Evolutionary conservation across 2,888 invertebrate genomes (phyloP), one percentile per base, ranked within the genome.

Genomic region (Agonopterix subpropinquella): DNA sequence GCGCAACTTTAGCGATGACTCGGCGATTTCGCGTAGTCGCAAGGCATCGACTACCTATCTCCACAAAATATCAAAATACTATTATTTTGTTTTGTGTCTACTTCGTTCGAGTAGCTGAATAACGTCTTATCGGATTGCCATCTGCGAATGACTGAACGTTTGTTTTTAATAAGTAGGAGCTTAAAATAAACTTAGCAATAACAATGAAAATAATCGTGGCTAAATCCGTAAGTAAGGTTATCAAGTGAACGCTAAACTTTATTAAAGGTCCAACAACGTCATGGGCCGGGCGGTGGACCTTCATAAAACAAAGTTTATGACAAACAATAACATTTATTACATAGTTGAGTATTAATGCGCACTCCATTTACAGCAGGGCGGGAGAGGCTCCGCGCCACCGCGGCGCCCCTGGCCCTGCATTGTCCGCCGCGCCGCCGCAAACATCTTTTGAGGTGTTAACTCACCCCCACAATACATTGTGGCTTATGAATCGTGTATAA

Each of bases 271-370:
- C 72, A 67, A 66, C 62, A 67, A 57, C 70, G 65, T 69, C 65
- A 67, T 67, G 70, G 70, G 68, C 67, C 64, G 44, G 43, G 47
- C 47, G 70, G 69, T 59, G 70, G 77, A 78, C 82, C 83, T 78
- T 77, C 74, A 85, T 84, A 84, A 84, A 84, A 80, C 77, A 76
- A 82, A 79, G 66, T 87, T 85, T 85, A 85, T 81, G 81, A 77
- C 81, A 80, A 82, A 85, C 84, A 85, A 86, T 85, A 86, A 84
- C 84, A 85, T 85, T 84, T 83, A 86, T 84, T 79, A 77, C 80
- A 77, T 80, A 81, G 81, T 82, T 71, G 75, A 72, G 77, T 80
- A 85, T 86, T 84, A 84, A 83, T 81, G 79, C 73, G 73, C 66
- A 76, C 68, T 79, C 73, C 76, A 80, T 83, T 85, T 82, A 79